Evolutionary conservation across 1,140 invertebrate genomes (phyloP).

Genomic region (Eumeta japonica): DNA sequence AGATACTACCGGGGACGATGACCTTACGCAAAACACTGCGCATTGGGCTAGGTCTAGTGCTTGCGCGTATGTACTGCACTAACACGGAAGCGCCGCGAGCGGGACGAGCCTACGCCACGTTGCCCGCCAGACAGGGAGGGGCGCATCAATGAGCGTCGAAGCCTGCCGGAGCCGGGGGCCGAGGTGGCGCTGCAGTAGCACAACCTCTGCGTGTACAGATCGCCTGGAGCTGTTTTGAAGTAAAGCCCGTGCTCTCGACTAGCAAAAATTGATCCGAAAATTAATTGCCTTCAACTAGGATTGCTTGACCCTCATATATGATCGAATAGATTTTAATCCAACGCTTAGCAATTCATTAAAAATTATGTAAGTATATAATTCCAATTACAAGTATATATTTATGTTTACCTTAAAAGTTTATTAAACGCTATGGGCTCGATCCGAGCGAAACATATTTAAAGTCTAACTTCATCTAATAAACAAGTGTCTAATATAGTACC

Average conservation of each 20-base stretch:
- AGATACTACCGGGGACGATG: conserved; percentile 51
- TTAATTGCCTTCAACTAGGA: neutral
- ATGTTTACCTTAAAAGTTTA: too few relatives aligned
- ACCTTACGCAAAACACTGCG: conserved; percentile 60
- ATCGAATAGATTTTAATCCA: too few relatives aligned
- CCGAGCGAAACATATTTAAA: too few relatives aligned
- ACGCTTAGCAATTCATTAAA: too few relatives aligned
- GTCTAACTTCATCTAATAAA: too few relatives aligned
- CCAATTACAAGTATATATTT: too few relatives aligned
- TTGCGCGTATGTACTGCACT: conserved; percentile 46
- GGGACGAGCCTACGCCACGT: conserved; percentile 33
- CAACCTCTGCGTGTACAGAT: too few relatives aligned
- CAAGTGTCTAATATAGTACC: too few relatives aligned
- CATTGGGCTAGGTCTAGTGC: conserved; percentile 57
- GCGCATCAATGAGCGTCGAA: conserved; percentile 54
- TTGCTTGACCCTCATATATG: too few relatives aligned
- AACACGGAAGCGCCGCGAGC: conserved; percentile 43
- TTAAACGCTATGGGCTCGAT: too few relatives aligned
- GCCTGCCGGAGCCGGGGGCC: conserved; percentile 54
- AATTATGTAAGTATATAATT: too few relatives aligned
- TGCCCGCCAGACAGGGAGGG: conserved; percentile 43
- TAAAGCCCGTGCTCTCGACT: neutral
- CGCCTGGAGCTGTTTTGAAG: neutral
- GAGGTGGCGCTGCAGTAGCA: conserved; percentile 48
- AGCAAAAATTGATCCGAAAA: neutral